A percentile compares a stretch with the other conserved stretches of the same genome.
Conservation (phyloP, 2,797 vertebrate species). For the Trichosurus vulpecula region DNA sequence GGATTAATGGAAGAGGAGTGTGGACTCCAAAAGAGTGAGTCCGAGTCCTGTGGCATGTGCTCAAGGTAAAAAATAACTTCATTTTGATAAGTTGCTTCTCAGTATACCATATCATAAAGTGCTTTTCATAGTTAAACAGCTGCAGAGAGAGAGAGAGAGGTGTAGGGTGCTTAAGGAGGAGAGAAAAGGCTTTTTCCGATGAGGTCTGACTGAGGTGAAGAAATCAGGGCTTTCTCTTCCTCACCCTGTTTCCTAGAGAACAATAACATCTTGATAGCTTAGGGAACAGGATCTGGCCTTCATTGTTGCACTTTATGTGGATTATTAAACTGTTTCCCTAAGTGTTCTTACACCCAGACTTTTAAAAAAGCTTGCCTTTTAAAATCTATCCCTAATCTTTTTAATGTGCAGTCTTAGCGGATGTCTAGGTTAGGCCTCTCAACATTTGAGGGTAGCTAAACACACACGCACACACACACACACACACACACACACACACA, state of each 20-base stretch:
- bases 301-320: background rate
- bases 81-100: slow-evolving; percentile 65
- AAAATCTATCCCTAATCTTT: background rate
- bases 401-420: background rate
- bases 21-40: slow-evolving; percentile 49
- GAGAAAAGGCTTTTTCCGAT: slow-evolving; percentile 15
- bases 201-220: background rate
- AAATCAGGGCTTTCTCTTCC: background rate
- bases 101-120: background rate
- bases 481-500: too few relatives aligned
- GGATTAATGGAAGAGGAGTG: slow-evolving; percentile 60
- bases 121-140: slow-evolving; percentile 74
- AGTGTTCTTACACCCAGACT: background rate
- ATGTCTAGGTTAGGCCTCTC: background rate
- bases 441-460: background rate
- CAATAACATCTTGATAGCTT: rapidly evolving
- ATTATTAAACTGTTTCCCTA: background rate
- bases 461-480: too few relatives aligned
- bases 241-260: background rate
- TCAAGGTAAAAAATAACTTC: slow-evolving; percentile 66
- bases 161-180: background rate
- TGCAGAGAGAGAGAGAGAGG: slow-evolving; percentile 40
- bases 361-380: background rate
- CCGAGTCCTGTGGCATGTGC: slow-evolving; percentile 61
- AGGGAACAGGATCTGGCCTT: background rate